Percentiles rank a stretch among this genome's conserved stretches.
Evolutionary conservation across 2,797 vertebrate species (phyloP).

Genomic region (Mormyrus proboscirostris): DNA sequence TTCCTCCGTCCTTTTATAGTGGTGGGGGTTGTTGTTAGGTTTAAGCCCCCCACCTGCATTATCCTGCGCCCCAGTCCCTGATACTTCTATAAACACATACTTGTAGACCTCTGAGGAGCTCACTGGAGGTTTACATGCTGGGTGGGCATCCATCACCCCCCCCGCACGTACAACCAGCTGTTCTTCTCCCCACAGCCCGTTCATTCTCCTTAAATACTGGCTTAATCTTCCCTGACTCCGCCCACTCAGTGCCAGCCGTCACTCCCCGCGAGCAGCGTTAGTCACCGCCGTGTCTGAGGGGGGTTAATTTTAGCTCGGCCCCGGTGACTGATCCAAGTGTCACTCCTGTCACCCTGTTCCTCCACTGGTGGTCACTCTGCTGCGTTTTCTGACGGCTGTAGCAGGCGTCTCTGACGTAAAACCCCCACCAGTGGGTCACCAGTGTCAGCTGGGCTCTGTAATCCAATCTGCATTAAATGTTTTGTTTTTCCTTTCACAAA

Average conservation of each 20-base stretch:
- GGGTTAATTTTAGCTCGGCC: neutral
- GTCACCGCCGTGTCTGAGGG: neutral
- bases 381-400: neutral
- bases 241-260: neutral
- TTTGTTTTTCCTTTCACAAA: neutral
- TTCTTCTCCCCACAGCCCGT: neutral
- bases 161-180: neutral
- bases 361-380: neutral
- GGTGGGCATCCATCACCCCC: neutral
- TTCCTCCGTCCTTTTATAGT: constrained; percentile 30
- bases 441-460: neutral
- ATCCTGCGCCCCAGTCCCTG: neutral
- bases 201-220: neutral
- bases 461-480: neutral
- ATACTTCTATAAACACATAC: neutral
- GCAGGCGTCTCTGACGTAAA: neutral
- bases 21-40: constrained; percentile 13
- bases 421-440: neutral
- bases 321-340: neutral
- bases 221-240: neutral
- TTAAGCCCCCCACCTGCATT: neutral
- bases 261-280: neutral
- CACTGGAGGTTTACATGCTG: neutral
- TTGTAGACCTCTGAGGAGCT: neutral
- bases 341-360: neutral